phyloP scores from a whole-genome alignment of 2,113 vertebrate genomes.

The Heloderma charlesbogerti region DNA sequence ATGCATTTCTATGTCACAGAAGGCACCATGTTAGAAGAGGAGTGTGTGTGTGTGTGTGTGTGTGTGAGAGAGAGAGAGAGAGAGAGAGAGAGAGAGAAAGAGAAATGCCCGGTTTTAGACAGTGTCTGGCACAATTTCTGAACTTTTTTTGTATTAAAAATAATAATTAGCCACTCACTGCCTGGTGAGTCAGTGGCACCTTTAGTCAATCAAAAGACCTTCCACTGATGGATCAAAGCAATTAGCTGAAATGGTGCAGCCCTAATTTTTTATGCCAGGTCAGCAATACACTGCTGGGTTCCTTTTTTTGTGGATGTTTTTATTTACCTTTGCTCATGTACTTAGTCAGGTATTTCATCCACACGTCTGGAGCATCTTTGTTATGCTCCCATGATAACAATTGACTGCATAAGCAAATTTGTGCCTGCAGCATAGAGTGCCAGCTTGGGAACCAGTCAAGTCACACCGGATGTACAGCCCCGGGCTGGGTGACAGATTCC shows the following conservation, averaged over 20 bases:
- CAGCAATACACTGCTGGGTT: not conserved
- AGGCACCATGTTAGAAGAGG: not conserved
- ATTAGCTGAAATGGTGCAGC: too few species aligned
- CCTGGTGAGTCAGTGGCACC: too few species aligned
- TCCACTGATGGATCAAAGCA: too few species aligned
- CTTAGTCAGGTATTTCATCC: constrained; percentile 49
- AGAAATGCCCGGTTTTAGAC: not conserved
- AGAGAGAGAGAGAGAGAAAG: too few species aligned
- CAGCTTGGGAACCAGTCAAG: constrained; percentile 31
- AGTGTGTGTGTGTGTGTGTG: too few species aligned
- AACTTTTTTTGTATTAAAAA: not conserved
- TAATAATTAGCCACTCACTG: too few species aligned
- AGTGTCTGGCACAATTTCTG: not conserved
- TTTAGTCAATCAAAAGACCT: too few species aligned
- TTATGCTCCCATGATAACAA: constrained; percentile 40
- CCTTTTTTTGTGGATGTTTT: not conserved
- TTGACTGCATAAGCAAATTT: constrained; percentile 37
- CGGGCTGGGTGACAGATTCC: not conserved
- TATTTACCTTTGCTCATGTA: constrained; percentile 22
- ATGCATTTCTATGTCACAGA: not conserved
- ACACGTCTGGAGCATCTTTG: constrained; percentile 38
- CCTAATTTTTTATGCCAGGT: not conserved
- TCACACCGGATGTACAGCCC: not conserved
- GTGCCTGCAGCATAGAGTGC: constrained; percentile 42
- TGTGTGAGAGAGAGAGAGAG: not conserved